These are phyloP conservation scores for Microctenopoma steveboyesi DNA, from an alignment of 2,797 vertebrate species.

Conservation along the genomic window DNA sequence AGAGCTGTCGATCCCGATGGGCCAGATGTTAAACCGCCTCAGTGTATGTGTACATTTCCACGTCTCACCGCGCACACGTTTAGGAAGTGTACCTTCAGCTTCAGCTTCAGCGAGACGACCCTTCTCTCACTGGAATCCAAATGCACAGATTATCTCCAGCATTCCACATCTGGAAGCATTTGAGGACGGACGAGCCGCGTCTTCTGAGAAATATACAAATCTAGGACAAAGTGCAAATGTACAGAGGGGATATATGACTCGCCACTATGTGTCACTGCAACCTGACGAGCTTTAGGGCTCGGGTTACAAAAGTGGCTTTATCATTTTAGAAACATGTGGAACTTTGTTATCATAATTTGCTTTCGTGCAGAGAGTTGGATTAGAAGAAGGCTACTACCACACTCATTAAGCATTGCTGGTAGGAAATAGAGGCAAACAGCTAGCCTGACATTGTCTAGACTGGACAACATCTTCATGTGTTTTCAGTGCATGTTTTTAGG, in stretches of 20 bases:
- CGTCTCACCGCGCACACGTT: conserved; percentile 10
- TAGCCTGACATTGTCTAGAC: too few species aligned
- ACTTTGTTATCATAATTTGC: too few species aligned
- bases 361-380: too few species aligned
- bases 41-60: conserved; percentile 4
- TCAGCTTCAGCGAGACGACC: conserved; percentile 52
- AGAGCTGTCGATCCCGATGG: not conserved
- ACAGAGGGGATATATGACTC: conserved; percentile 12
- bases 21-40: not conserved
- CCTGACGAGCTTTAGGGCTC: conserved; percentile 8
- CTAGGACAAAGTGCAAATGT: conserved; percentile 76
- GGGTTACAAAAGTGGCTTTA: not conserved
- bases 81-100: conserved; percentile 31
- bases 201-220: conserved; percentile 74
- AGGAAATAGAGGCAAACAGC: too few species aligned
- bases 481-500: too few species aligned
- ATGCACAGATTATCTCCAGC: conserved; percentile 68
- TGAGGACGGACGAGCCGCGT: conserved; percentile 50
- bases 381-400: too few species aligned
- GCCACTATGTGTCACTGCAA: conserved; percentile 17
- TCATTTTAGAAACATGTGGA: conserved; percentile 4
- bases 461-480: too few species aligned
- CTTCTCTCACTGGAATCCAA: conserved; percentile 55
- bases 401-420: too few species aligned
- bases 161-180: conserved; percentile 78